Evolutionary conservation across 2,888 invertebrate genomes (phyloP), one percentile per base, ranked within the genome.

Genomic region (Cinara cedri): DNA sequence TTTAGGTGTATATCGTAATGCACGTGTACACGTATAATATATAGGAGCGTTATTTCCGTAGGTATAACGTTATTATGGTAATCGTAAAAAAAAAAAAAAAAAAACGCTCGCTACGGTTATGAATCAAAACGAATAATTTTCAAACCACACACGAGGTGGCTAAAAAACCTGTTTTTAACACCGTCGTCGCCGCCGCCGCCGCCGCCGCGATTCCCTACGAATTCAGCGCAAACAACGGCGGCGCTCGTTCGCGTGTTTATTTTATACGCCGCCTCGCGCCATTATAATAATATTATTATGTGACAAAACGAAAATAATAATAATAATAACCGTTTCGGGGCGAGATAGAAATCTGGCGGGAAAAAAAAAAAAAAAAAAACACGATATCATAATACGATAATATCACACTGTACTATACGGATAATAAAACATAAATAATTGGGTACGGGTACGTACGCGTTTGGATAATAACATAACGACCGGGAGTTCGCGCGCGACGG

Each of bases 91-190:
- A n/a, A n/a, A n/a, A n/a, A n/a, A n/a, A n/a, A n/a, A n/a, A n/a
- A n/a, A 68, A 78, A 68, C 19, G 26, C 60, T 60, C 68, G 68
- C 46, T 21, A 46, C 57, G 57, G 76, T 68, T 74, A 78, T 68
- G 76, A 78, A 78, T 78, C 76, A 78, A n/a, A 78, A 78, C 46
- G 19, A 34, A 34, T n/a, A n/a, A n/a, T n/a, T n/a, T n/a, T 34
- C 76, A 66, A 14, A 16, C 76, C 76, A 78, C 76, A 78, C 76
- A 78, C 76, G 76, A 78, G 76, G 66, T 68, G 76, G 46, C 49
- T 34, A n/a, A 78, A n/a, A 70, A 78, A 78, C 76, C 76, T 57
- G 76, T 78, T 78, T 60, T 34, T 46, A 26, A 78, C 60, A 55
- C 65, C 65, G n/a, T 60, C 34, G n/a, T n/a, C n/a, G n/a, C 11